Evolutionary conservation across 2,888 invertebrate genomes (phyloP), one percentile per base, ranked within the genome.

Genomic region (Nemotelus pantherinus): DNA sequence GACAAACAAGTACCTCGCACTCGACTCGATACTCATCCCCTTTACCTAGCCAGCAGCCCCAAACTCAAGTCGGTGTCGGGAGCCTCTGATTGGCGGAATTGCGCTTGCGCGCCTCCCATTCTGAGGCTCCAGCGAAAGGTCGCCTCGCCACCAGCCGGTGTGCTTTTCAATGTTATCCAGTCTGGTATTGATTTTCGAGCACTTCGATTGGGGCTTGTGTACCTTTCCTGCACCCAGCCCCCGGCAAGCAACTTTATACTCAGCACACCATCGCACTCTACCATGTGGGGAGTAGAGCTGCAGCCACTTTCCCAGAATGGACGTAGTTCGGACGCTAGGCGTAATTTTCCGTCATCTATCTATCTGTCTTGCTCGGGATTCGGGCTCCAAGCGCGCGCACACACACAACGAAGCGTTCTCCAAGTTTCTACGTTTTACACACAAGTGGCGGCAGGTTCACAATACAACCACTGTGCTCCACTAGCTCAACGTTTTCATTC

Each of bases 401-500:
- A 39, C 47, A 72, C 72, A 60, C 72, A 72, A 25, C 47, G n/a
- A 60, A 25, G 7, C 39, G 9, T 9, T 55, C 70, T 67, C 70
- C 70, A 25, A 25, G 63, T 5, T 3, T 53, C 3, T 55, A 70
- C 55, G n/a, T 43, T 9, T 25, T 25, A 25, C 25, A 25, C 25
- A 25, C 25, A 25, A 25, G 25, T 25, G 25, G 25, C 25, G 25
- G 25, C 25, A 25, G 25, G 25, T 25, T 25, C 25, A 41, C 57
- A 45, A 60, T 64, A 67, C 76, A 55, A 65, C 74, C 74, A 63
- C 48, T 63, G 74, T 74, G 48, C 74, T 60, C 63, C 74, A 74
- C 74, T 74, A 48, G 47, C 60, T 76, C 63, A 44, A 70, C 48
- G 71, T 50, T 85, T 87, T 87, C 87, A 87, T 87, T 87, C 87